Percentiles rank a stretch among this genome's conserved stretches.
phyloP scores from a whole-genome alignment of 1,140 invertebrate species.

The Orchesella cincta region DNA sequence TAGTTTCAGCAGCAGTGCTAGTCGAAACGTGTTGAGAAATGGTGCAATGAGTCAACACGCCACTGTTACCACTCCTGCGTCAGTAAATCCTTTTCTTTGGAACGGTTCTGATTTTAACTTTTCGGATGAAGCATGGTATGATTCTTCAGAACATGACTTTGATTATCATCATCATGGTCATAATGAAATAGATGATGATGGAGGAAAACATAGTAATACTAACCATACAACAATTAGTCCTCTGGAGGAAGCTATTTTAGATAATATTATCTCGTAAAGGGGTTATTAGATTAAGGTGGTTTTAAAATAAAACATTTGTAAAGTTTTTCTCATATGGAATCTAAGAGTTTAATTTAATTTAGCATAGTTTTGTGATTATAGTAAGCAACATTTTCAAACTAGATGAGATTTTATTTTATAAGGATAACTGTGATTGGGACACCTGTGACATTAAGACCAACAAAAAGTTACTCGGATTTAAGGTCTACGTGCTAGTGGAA shows the following conservation, averaged over 20 bases:
- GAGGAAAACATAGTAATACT: not conserved
- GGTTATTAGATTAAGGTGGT: too few species aligned
- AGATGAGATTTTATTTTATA: too few species aligned
- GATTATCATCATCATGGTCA: not conserved
- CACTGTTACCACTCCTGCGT: not conserved
- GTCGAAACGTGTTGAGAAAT: not conserved
- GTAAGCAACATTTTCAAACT: too few species aligned
- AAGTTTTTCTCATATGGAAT: too few species aligned
- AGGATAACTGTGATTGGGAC: too few species aligned
- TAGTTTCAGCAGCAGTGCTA: not conserved
- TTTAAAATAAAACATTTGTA: too few species aligned
- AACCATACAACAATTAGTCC: not conserved
- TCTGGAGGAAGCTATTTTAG: not conserved
- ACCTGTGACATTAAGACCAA: too few species aligned
- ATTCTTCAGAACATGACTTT: not conserved
- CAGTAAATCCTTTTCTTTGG: not conserved
- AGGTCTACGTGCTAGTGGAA: too few species aligned
- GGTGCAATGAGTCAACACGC: not conserved
- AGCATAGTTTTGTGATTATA: too few species aligned
- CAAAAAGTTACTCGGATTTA: too few species aligned
- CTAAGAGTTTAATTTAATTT: too few species aligned
- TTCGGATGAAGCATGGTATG: not conserved
- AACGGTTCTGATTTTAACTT: not conserved
- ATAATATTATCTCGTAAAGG: not conserved
- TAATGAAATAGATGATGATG: not conserved